A percentile compares a stretch with the other conserved stretches of the same genome.
These are phyloP conservation scores for Latrodectus elegans DNA, from an alignment of 2,888 invertebrate genomes.

Conservation along the genomic window DNA sequence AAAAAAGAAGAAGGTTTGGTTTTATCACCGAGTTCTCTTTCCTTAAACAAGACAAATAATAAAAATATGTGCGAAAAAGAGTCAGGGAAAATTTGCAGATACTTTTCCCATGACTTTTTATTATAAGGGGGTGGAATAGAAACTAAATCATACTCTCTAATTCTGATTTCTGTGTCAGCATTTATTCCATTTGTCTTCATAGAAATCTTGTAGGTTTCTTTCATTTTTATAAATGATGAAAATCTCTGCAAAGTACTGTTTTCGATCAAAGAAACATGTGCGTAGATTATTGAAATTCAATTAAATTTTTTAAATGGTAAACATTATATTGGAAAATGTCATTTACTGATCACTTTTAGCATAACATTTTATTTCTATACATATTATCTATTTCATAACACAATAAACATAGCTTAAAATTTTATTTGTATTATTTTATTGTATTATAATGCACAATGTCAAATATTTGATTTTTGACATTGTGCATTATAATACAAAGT, in stretches of 20 bases:
- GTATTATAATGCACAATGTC: no score
- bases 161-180: slow-evolving; percentile 64
- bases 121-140: slow-evolving; percentile 10
- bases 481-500: no score
- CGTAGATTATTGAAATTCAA: no score
- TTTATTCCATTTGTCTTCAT: slow-evolving; percentile 55
- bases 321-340: no score
- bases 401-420: no score
- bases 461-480: no score
- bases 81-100: slow-evolving; percentile 9
- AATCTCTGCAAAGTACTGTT: slow-evolving; percentile 6
- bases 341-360: no score
- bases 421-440: no score
- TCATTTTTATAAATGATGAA: slow-evolving; percentile 41
- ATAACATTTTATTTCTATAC: no score
- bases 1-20: slow-evolving; percentile 43
- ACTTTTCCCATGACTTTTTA: slow-evolving; percentile 20
- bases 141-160: slow-evolving; percentile 62
- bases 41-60: slow-evolving; percentile 45
- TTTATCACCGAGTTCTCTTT: slow-evolving; percentile 49
- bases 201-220: slow-evolving; percentile 57
- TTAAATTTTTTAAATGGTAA: no score
- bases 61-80: slow-evolving; percentile 36
- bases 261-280: no score
- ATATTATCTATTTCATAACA: no score